Base-by-base conservation (phyloP, 2,888 invertebrate species). In the Orchesellides sinensis region DNA sequence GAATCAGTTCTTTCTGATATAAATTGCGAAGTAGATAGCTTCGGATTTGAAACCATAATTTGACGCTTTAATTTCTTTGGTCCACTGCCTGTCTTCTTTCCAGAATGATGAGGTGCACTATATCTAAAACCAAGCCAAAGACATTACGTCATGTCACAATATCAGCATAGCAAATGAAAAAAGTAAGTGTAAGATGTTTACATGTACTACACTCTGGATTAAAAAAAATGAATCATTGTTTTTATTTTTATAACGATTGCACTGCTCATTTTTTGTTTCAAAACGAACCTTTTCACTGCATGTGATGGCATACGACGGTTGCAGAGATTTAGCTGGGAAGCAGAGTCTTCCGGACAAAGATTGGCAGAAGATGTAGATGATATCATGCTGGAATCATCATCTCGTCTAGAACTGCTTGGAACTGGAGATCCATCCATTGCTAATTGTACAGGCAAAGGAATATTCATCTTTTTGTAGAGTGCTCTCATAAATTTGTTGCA, bases 321-420 rank as follows among this genome's bases (percentile, higher is more conserved):
- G 35, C 68, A 69, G 1, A 68, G 1, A 54, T 81, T n/a, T 0
- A 81, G 45, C 19, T 81, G 75, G 1, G 74, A 75, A 0, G 82
- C 82, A 27, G 69, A 69, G 19, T 82, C 74, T 19, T 82, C 74
- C 3, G 82, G 82, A 47, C 54, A 82, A 5, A 82, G 68, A 29
- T 75, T 69, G 6, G 63, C 75, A 0, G 82, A 75, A 10, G 69
- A 75, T 1, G 69, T 82, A 2, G 69, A 69, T 5, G 82, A 75
- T 40, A 75, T 82, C 17, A 82, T 75, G 45, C 69, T 69, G 0
- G 82, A 68, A 25, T 80, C 82, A n/a, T 82, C 81, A 40, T 84
- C 84, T 25, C 72, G 59, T 27, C 52, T 73, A 0, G 70, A 70
- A 19, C 63, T 49, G n/a, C 21, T 59, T 5, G 78, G 56, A 12